Evolutionary conservation across 2,888 invertebrate genomes (phyloP).

Genomic region (Zygogramma bicolorata): DNA sequence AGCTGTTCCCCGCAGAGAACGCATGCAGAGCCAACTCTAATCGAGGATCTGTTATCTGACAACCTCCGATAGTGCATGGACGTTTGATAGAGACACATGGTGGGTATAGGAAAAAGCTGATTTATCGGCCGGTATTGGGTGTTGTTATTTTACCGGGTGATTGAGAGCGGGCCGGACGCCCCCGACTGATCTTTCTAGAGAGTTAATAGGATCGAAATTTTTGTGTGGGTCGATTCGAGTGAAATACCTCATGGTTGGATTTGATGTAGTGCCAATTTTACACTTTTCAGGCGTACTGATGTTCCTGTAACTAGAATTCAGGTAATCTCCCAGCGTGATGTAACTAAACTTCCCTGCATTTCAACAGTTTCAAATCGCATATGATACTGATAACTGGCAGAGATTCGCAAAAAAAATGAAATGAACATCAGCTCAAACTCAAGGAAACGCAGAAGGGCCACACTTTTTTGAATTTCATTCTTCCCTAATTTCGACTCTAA

Average conservation of each 20-base stretch:
- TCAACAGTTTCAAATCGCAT: too few relatives aligned
- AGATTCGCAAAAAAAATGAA: too few relatives aligned
- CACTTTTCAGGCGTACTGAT: background rate
- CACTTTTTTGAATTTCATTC: too few relatives aligned
- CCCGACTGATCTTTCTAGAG: conserved; percentile 17
- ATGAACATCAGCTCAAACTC: too few relatives aligned
- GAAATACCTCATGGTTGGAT: background rate
- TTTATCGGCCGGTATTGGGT: conserved; percentile 23
- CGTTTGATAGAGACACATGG: conserved; percentile 56
- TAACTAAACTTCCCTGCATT: too few relatives aligned
- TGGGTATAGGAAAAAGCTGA: conserved; percentile 26
- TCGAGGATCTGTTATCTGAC: conserved; percentile 65
- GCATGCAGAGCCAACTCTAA: conserved; percentile 63
- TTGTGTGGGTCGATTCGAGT: conserved; percentile 15
- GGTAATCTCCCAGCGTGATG: background rate
- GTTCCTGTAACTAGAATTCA: background rate
- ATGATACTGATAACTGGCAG: too few relatives aligned
- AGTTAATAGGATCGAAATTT: conserved; percentile 14
- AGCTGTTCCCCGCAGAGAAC: conserved; percentile 63
- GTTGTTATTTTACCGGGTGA: conserved; percentile 24
- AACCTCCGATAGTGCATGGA: conserved; percentile 54
- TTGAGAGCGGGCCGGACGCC: conserved; percentile 11
- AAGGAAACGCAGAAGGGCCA: too few relatives aligned
- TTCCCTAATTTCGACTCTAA: too few relatives aligned
- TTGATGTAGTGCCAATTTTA: background rate